phyloP scores from a whole-genome alignment of 37 sponge, comb jelly and placozoan genomes.

The Crambe crambe region DNA sequence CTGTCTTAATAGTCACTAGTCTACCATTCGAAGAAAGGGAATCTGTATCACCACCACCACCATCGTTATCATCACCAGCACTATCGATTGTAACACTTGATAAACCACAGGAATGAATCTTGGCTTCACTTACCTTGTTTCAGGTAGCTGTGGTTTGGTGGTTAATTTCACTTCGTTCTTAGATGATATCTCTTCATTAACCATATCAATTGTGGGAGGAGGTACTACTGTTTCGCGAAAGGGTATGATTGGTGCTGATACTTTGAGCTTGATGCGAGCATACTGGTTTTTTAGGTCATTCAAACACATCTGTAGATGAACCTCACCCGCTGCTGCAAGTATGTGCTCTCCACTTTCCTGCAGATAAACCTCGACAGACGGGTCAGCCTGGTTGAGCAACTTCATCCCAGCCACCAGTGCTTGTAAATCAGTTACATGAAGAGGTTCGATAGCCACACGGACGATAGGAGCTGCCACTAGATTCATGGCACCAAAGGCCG shows the following conservation, averaged over 20 bases:
- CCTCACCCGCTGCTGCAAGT: constrained; percentile 90
- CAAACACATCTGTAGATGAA: constrained; percentile 92
- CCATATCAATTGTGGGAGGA: constrained; percentile 82
- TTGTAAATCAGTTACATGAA: constrained; percentile 70
- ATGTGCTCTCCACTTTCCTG: constrained; percentile 93
- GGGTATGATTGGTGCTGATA: constrained; percentile 92
- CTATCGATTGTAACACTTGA: not conserved
- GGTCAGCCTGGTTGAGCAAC: constrained; percentile 92
- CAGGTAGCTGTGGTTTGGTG: not conserved
- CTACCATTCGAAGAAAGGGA: not conserved
- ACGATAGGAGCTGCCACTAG: constrained; percentile 85
- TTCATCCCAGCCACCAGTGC: constrained; percentile 74
- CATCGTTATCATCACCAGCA: not conserved
- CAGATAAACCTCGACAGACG: constrained; percentile 81
- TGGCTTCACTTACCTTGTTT: too few relatives aligned
- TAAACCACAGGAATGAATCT: too few relatives aligned
- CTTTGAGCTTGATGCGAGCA: constrained; percentile 71
- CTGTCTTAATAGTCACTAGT: constrained; percentile 38
- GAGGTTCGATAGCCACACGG: constrained; percentile 92
- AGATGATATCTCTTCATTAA: constrained; percentile 78
- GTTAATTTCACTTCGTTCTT: constrained; percentile 46
- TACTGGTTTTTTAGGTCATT: constrained; percentile 80
- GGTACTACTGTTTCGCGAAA: constrained; percentile 92
- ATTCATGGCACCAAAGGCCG: constrained; percentile 82
- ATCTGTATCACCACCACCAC: not conserved